A percentile compares a stretch with the other conserved stretches of the same genome.
phyloP scores from a whole-genome alignment of 2,113 vertebrate species.

The Megaptera novaeangliae region DNA sequence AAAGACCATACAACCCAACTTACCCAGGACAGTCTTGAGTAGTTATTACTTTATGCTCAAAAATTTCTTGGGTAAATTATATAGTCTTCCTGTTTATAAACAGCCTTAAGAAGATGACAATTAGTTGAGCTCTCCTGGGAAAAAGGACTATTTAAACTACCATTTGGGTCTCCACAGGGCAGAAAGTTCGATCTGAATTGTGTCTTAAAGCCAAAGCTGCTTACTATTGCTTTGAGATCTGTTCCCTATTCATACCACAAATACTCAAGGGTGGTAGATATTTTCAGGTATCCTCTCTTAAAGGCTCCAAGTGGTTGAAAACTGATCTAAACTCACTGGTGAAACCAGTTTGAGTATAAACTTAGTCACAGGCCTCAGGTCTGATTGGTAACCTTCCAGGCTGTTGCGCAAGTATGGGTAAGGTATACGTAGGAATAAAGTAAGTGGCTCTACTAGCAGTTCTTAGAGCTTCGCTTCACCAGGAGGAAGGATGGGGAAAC shows the following conservation, averaged over 20 bases:
- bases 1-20: neutral
- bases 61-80: neutral
- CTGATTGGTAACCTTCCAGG: neutral
- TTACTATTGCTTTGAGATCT: neutral
- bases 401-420: neutral
- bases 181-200: neutral
- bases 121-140: neutral
- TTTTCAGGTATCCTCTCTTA: neutral
- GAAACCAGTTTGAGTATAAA: neutral
- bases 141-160: neutral
- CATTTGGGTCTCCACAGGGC: neutral
- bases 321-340: neutral
- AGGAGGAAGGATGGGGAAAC: neutral
- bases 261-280: neutral
- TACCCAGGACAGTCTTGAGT: neutral
- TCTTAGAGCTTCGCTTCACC: neutral
- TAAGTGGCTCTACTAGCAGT: neutral
- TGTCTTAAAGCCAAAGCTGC: neutral
- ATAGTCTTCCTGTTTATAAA: neutral
- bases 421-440: neutral
- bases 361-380: too few relatives aligned
- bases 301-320: neutral
- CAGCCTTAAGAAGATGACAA: neutral
- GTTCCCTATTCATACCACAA: neutral
- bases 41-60: neutral